Evolutionary conservation across 2,113 vertebrate genomes (phyloP).

Genomic region (Dascyllus trimaculatus): DNA sequence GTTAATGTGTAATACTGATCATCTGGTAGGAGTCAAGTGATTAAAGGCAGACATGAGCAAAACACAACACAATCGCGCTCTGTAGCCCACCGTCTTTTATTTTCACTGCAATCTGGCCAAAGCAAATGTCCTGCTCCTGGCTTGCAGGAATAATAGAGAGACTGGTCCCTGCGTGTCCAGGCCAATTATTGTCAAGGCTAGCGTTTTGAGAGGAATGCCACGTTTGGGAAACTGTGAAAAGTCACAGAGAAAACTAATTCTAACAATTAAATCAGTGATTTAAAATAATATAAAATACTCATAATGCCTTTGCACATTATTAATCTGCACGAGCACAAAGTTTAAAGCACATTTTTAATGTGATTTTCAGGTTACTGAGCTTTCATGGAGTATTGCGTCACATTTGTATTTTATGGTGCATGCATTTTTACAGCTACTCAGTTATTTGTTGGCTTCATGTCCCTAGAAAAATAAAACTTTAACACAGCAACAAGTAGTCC

Average conservation of each 20-base stretch:
- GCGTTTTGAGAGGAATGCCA: conserved; percentile 37
- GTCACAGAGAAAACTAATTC: conserved; percentile 12
- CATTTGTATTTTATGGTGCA: neutral
- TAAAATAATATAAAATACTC: neutral
- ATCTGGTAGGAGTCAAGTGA: conserved; percentile 24
- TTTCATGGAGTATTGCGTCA: neutral
- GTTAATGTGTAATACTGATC: conserved; percentile 36
- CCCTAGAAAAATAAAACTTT: conserved; percentile 22
- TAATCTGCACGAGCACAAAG: neutral
- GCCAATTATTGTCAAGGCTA: conserved; percentile 65
- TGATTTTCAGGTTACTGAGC: neutral
- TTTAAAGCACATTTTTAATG: neutral
- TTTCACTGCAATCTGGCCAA: conserved; percentile 39
- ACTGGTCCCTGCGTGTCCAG: conserved; percentile 59
- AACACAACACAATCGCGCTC: conserved; percentile 27
- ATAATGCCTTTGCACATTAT: neutral
- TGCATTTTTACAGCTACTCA: neutral
- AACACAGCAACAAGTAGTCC: conserved; percentile 62
- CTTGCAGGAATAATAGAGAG: conserved; percentile 49
- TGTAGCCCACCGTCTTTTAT: conserved; percentile 28
- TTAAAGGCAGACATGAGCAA: conserved; percentile 41
- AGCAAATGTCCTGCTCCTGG: conserved; percentile 60
- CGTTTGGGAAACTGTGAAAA: conserved; percentile 35
- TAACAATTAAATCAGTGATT: neutral
- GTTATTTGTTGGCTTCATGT: neutral